phyloP scores from a whole-genome alignment of 2,113 vertebrate species.

The Myiozetetes cayanensis region DNA sequence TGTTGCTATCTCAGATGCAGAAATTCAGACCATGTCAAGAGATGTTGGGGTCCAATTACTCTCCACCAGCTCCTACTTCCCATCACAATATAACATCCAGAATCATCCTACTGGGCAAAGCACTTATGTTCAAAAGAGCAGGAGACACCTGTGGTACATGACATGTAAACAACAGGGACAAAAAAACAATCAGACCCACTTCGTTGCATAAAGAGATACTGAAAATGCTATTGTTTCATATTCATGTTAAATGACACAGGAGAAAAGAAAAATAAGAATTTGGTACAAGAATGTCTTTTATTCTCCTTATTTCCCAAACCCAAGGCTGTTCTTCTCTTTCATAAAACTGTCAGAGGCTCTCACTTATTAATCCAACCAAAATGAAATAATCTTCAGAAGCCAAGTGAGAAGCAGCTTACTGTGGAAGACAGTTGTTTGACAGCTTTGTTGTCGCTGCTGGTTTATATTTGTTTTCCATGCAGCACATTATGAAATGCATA shows the following conservation, averaged over 20 bases:
- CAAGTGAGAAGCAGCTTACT: neutral
- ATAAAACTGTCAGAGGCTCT: neutral
- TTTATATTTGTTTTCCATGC: neutral
- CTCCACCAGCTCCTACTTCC: neutral
- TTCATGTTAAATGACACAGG: neutral
- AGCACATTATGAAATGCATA: neutral
- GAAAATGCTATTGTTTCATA: neutral
- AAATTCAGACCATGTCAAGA: neutral
- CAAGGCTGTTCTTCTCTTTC: neutral
- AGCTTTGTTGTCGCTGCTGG: neutral
- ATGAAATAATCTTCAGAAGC: neutral
- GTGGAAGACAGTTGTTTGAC: neutral
- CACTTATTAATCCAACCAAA: slow-evolving; percentile 4
- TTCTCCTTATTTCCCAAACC: neutral
- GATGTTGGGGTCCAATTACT: neutral
- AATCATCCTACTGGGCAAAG: neutral
- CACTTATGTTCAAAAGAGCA: neutral
- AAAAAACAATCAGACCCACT: neutral
- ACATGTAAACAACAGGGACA: neutral
- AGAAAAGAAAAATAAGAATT: neutral
- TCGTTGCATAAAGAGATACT: neutral
- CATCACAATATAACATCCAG: neutral
- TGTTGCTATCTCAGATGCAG: rapidly evolving
- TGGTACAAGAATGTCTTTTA: neutral
- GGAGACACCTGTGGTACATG: neutral